Evolutionary conservation across 2,888 invertebrate species (phyloP), one percentile per base, ranked within the genome.

Genomic region (Alsophila aescularia): DNA sequence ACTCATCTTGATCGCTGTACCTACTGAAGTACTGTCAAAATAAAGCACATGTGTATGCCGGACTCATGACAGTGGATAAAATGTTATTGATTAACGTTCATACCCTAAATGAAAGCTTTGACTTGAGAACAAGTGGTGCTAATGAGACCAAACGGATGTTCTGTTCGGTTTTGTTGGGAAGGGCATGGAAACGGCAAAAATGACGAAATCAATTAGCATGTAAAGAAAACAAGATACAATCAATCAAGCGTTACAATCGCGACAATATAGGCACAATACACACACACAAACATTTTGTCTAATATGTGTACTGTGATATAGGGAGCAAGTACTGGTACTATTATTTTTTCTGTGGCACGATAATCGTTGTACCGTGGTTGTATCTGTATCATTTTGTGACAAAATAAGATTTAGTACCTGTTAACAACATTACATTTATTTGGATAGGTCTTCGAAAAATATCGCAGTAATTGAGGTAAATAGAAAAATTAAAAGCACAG

Each of bases 1-100:
- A 51, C 47, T 39, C 41, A 27, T 64, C 64, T 68, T 66, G 60
- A 68, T 65, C 52, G 52, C 56, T 50, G 47, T 63, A 48, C 44
- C 36, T 24, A 47, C 43, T 29, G 16, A 42, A n/a, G n/a, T n/a
- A n/a, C n/a, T n/a, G n/a, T n/a, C 10, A 4, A 15, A 29, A 42
- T 21, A 43, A 10, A 32, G n/a, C 31, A 51, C 12, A 32, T 31
- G 13, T 44, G 16, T 37, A 34, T 14, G 24, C 15, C 35, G 40
- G 14, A 45, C 40, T 14, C 41, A 47, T 24, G 32, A 24, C 47
- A 41, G 41, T 35, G 41, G 29, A 47, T 40, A 45, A 52, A 36
- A 52, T 41, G 2, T 31, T 42, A 47, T 47, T 52, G 40, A 48
- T 53, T 48, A 53, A 35, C 53, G 36, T 18, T 32, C 42, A 18